Evolutionary conservation across 2,888 invertebrate species (phyloP).

Genomic region (Synergus laeviventris): DNA sequence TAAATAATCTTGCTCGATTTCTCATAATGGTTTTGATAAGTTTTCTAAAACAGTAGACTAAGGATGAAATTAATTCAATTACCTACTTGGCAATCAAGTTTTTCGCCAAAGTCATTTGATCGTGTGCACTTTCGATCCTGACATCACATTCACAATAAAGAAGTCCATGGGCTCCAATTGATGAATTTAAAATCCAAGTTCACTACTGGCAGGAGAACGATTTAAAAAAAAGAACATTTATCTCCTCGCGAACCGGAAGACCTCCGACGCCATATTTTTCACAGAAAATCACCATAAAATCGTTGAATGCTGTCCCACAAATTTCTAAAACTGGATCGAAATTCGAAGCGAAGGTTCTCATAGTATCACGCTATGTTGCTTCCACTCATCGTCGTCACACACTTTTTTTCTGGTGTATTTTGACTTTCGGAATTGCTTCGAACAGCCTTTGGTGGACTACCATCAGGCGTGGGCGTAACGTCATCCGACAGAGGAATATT

Average conservation of each 20-base stretch:
- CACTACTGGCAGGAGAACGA: constrained; percentile 7
- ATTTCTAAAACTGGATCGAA: constrained; percentile 70
- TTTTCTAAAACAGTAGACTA: constrained; percentile 26
- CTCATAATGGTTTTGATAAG: background rate
- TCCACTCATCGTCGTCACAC: constrained; percentile 79
- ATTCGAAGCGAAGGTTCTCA: constrained; percentile 72
- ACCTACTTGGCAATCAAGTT: constrained; percentile 35
- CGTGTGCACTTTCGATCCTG: constrained; percentile 26
- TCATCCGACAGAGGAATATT: constrained; percentile 76
- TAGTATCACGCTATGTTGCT: constrained; percentile 79
- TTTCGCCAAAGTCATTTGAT: constrained; percentile 3
- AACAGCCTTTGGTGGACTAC: constrained; percentile 75
- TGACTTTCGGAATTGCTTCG: constrained; percentile 79
- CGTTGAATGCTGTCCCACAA: constrained; percentile 71
- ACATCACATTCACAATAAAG: constrained; percentile 3
- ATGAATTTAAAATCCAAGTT: constrained; percentile 1
- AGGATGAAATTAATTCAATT: constrained; percentile 23
- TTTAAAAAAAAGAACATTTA: background rate
- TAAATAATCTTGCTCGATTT: constrained; percentile 4
- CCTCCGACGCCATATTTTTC: constrained; percentile 26
- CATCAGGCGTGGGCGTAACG: constrained; percentile 72
- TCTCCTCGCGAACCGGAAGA: constrained; percentile 13
- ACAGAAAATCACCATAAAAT: constrained; percentile 64
- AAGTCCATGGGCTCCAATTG: constrained; percentile 4
- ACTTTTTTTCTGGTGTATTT: constrained; percentile 78